Conservation (phyloP, 2,113 vertebrate species). For the Puntigrus tetrazona region DNA sequence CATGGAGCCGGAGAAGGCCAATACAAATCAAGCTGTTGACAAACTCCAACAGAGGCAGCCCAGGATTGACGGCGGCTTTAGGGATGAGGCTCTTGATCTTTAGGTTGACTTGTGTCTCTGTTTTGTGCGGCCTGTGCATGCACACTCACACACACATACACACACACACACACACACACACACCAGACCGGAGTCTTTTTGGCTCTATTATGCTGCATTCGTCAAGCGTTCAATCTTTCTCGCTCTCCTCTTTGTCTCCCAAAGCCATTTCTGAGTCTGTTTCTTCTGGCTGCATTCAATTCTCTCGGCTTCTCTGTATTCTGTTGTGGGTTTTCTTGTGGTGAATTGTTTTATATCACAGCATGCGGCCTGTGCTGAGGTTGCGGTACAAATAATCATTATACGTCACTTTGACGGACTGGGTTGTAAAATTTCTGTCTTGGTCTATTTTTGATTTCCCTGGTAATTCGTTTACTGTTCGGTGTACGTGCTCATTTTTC, state of each 20-base stretch:
- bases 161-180: conserved; percentile 13
- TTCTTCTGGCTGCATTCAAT: conserved; percentile 22
- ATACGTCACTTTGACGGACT: conserved; percentile 13
- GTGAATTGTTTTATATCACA: conserved; percentile 19
- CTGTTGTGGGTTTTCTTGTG: conserved; percentile 2
- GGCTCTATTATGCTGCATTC: conserved; percentile 52
- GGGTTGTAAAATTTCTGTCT: not conserved
- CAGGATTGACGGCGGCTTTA: conserved; percentile 35
- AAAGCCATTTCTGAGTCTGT: conserved; percentile 37
- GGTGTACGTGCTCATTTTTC: not conserved
- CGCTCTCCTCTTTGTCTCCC: conserved; percentile 43
- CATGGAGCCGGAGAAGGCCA: conserved; percentile 18
- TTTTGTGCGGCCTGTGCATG: not conserved
- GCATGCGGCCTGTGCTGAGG: not conserved
- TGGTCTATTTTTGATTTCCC: conserved; percentile 20
- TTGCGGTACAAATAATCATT: conserved; percentile 3
- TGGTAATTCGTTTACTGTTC: conserved; percentile 16
- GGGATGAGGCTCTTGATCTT: conserved; percentile 44
- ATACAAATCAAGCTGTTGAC: conserved; percentile 47
- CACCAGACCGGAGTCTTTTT: conserved; percentile 25
- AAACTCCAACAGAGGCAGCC: conserved; percentile 37
- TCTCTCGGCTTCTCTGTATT: conserved; percentile 3
- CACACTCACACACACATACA: too few relatives aligned
- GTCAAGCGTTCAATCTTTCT: conserved; percentile 43
- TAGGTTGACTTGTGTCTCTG: conserved; percentile 42